Evolutionary conservation across 2,113 vertebrate species (phyloP).

Genomic region (Muntiacus muntjak): DNA sequence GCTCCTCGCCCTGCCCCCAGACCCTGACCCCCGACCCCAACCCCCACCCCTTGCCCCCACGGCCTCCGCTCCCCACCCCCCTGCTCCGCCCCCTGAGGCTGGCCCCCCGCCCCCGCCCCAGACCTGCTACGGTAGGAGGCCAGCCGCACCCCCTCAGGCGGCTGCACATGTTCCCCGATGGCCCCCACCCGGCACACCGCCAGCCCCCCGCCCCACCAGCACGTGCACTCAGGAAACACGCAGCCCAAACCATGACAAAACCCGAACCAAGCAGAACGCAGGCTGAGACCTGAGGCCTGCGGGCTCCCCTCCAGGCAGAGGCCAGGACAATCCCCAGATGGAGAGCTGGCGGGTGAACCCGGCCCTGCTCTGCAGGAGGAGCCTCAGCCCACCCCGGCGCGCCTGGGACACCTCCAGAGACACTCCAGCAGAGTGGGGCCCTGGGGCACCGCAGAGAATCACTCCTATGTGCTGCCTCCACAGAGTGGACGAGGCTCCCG

Average conservation of each 20-base stretch:
- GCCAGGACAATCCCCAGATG: neutral
- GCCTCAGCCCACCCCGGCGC: neutral
- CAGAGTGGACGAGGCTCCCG: neutral
- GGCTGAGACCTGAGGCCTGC: neutral
- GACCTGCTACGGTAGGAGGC: neutral
- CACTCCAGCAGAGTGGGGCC: neutral
- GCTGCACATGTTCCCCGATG: neutral
- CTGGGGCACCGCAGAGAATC: neutral
- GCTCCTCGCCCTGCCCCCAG: neutral
- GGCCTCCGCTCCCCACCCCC: neutral
- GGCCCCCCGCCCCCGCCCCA: accelerated
- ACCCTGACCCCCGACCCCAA: no score
- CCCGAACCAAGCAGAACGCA: neutral
- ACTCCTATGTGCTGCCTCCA: neutral
- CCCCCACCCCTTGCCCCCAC: neutral
- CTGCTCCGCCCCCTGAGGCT: no score
- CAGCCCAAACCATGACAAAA: neutral
- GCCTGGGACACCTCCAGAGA: neutral
- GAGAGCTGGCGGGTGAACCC: no score
- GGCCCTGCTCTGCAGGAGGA: neutral
- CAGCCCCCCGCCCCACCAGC: neutral
- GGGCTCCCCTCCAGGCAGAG: neutral
- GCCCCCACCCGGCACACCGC: neutral
- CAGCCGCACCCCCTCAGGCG: neutral
- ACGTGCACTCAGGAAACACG: accelerated